Conservation (phyloP, 2,797 vertebrate species). For the Coregonus suidteri region DNA sequence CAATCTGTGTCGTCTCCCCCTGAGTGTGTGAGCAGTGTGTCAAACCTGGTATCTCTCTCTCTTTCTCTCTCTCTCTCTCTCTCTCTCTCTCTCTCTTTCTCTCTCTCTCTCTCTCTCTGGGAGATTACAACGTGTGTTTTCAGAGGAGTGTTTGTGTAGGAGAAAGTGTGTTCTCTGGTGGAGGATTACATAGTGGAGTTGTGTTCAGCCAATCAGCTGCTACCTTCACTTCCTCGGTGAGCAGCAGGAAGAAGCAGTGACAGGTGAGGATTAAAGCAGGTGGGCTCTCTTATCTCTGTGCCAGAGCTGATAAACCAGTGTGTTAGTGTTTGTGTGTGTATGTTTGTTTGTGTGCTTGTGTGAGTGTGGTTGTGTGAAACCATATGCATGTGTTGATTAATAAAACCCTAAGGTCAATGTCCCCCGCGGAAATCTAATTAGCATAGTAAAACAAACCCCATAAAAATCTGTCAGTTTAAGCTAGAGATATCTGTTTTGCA, state of each 20-base stretch:
- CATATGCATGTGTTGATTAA: background rate
- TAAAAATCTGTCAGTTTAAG: too few species aligned
- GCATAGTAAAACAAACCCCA: too few species aligned
- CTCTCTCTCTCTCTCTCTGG: background rate
- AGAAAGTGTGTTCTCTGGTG: background rate
- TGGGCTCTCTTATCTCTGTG: conserved; percentile 15
- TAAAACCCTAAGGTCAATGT: too few species aligned
- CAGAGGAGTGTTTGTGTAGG: background rate
- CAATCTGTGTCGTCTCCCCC: too few species aligned
- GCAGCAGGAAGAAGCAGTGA: conserved; percentile 25
- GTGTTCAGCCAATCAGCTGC: conserved; percentile 8
- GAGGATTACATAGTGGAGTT: conserved; percentile 7
- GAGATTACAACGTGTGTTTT: background rate
- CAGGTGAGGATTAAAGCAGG: conserved; percentile 25
- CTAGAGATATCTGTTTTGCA: too few species aligned
- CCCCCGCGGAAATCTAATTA: too few species aligned
- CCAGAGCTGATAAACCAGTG: conserved; percentile 24
- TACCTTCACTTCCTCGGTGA: conserved; percentile 2
- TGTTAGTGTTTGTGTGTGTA: background rate
- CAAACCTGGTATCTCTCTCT: too few species aligned
- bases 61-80: too few species aligned
- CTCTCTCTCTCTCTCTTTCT: background rate
- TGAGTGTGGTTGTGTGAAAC: background rate
- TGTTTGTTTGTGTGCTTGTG: background rate
- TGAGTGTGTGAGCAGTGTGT: too few species aligned